phyloP scores from a whole-genome alignment of 2,797 vertebrate genomes.

The Pseudopleuronectes americanus region DNA sequence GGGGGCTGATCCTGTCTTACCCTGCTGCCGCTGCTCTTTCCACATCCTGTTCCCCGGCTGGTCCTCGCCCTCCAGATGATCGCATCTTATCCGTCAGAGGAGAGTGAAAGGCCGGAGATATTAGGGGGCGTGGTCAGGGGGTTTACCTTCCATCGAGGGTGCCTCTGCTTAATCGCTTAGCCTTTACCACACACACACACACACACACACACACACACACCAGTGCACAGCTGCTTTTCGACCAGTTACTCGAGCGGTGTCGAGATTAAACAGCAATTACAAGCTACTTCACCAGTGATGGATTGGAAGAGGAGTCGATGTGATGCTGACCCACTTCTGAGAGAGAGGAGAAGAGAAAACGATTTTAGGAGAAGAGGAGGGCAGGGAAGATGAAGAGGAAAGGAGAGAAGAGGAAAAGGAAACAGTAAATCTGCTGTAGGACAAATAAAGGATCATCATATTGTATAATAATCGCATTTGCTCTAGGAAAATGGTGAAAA shows the following conservation, averaged over 20 bases:
- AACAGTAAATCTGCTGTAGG: no score
- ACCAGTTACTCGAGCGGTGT: constrained; percentile 17
- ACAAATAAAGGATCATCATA: no score
- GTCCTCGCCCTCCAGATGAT: constrained; percentile 45
- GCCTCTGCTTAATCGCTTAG: background rate
- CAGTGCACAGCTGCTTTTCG: no score
- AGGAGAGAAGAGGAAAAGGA: no score
- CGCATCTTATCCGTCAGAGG: constrained; percentile 43
- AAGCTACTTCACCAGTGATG: constrained; percentile 4
- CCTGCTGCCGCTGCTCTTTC: constrained; percentile 49
- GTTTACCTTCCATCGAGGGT: constrained; percentile 39
- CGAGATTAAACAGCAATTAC: constrained; percentile 52
- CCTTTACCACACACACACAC: background rate
- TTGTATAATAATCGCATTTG: no score
- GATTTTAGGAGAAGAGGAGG: no score
- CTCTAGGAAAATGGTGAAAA: no score
- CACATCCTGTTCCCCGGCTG: constrained; percentile 35
- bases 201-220: no score
- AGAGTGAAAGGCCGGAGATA: constrained; percentile 9
- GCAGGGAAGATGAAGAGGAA: no score
- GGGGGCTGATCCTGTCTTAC: constrained; percentile 62
- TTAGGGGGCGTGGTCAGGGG: background rate
- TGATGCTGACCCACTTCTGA: constrained; percentile 43
- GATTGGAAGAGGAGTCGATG: constrained; percentile 27
- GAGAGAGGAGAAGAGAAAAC: background rate